Conservation (phyloP, 2,113 vertebrate genomes). For the Tetrao urogallus region DNA sequence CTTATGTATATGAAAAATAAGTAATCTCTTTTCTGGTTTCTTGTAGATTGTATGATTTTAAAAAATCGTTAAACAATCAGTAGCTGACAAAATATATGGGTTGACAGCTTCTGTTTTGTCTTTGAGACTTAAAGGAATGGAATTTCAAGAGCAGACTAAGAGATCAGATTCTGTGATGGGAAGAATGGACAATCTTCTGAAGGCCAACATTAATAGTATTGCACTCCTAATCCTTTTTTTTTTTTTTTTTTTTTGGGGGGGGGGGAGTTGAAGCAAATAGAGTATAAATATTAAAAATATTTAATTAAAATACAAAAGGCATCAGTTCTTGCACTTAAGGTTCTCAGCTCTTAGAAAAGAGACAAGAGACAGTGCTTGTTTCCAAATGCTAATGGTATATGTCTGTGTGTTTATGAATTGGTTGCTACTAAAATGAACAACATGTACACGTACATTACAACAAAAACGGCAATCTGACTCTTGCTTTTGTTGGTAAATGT, state of each 20-base stretch:
- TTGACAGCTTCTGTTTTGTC: neutral
- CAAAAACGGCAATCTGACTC: too few species aligned
- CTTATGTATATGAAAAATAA: neutral
- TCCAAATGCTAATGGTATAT: neutral
- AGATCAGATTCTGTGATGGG: neutral
- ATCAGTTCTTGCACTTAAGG: neutral
- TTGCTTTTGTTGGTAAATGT: too few species aligned
- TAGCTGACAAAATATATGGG: neutral
- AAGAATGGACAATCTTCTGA: neutral
- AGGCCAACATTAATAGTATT: neutral
- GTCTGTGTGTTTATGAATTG: neutral
- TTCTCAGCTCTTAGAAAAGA: neutral
- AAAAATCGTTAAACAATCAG: neutral
- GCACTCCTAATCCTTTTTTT: neutral
- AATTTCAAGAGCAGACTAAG: neutral
- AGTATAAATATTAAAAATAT: neutral
- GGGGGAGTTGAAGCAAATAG: neutral
- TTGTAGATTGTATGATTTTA: neutral
- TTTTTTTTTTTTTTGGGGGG: neutral
- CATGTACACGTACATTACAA: too few species aligned
- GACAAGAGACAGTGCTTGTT: rapidly evolving
- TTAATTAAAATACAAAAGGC: neutral
- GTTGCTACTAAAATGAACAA: neutral
- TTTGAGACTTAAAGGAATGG: neutral
- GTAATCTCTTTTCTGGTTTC: neutral